phyloP scores from a whole-genome alignment of 2,888 invertebrate genomes.

The Morpho achilles region DNA sequence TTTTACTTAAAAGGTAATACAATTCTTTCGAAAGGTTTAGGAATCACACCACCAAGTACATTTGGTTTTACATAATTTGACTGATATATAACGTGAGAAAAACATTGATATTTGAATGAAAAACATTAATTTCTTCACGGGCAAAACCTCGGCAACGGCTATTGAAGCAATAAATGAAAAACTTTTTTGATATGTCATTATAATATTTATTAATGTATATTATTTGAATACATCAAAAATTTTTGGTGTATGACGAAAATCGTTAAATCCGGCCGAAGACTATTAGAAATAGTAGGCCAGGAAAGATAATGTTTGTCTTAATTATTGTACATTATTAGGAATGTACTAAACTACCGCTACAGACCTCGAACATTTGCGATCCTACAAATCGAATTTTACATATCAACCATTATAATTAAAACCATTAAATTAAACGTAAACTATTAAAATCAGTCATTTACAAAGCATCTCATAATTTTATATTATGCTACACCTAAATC shows the following conservation, averaged over 20 bases:
- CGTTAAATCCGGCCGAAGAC: slow-evolving; percentile 49
- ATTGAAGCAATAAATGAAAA: slow-evolving; percentile 34
- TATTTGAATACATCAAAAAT: slow-evolving; percentile 69
- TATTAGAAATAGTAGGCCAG: slow-evolving; percentile 53
- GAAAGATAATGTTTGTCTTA: slow-evolving; percentile 37
- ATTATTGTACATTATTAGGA: slow-evolving; percentile 70
- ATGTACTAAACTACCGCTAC: slow-evolving; percentile 68
- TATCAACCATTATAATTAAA: slow-evolving; percentile 52
- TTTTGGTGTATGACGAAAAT: slow-evolving; percentile 72
- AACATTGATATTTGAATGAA: too few relatives aligned
- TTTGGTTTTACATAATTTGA: too few relatives aligned
- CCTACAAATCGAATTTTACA: slow-evolving; percentile 36
- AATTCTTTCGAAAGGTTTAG: too few relatives aligned
- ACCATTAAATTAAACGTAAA: slow-evolving; percentile 60
- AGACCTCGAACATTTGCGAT: slow-evolving; percentile 40
- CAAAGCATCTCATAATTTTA: slow-evolving; percentile 50
- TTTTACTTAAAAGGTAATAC: too few relatives aligned
- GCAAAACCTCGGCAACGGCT: too few relatives aligned
- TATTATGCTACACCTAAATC: slow-evolving; percentile 36
- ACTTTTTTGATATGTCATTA: slow-evolving; percentile 43
- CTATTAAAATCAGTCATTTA: slow-evolving; percentile 68
- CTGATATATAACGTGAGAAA: too few relatives aligned
- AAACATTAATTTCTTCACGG: too few relatives aligned
- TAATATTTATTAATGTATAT: slow-evolving; percentile 70
- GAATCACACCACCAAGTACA: too few relatives aligned